Evolutionary conservation across 2,797 vertebrate species (phyloP).

Genomic region (Anomalospiza imberbis): DNA sequence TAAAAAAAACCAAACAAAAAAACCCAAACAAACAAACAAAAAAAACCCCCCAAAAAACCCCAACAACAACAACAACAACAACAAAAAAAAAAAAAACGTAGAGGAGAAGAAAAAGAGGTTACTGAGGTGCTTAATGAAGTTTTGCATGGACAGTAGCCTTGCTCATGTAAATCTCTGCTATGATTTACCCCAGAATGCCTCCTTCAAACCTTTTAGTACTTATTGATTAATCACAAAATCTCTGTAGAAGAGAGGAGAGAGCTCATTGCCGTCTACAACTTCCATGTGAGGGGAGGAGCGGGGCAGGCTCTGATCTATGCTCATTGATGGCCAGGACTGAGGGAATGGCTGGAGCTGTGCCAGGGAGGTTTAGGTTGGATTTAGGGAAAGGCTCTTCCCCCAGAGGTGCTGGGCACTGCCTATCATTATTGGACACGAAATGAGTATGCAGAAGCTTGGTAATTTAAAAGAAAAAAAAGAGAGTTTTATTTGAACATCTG

Average conservation of each 20-base stretch:
- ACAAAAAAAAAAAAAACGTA: neutral
- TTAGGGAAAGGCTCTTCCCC: neutral
- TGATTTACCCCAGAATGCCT: neutral
- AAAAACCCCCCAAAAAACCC: too few relatives aligned
- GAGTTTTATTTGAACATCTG: too few relatives aligned
- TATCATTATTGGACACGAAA: too few relatives aligned
- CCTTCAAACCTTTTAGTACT: neutral
- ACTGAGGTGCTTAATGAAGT: neutral
- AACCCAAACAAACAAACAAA: too few relatives aligned
- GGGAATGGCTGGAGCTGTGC: neutral
- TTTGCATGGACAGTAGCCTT: neutral
- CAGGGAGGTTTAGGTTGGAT: neutral
- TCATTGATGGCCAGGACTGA: neutral
- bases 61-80: too few relatives aligned
- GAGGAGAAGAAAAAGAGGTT: neutral
- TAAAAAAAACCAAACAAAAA: too few relatives aligned
- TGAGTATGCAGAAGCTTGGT: too few relatives aligned
- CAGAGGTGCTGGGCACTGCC: neutral
- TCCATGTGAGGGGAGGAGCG: rapidly evolving
- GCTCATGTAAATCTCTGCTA: neutral
- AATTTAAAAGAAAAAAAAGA: too few relatives aligned
- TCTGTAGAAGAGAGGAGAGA: neutral
- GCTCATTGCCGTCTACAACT: neutral
- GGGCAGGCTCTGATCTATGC: neutral
- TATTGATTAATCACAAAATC: neutral